phyloP scores from a whole-genome alignment of 2,888 invertebrate species.

The Odontomyia ornata region DNA sequence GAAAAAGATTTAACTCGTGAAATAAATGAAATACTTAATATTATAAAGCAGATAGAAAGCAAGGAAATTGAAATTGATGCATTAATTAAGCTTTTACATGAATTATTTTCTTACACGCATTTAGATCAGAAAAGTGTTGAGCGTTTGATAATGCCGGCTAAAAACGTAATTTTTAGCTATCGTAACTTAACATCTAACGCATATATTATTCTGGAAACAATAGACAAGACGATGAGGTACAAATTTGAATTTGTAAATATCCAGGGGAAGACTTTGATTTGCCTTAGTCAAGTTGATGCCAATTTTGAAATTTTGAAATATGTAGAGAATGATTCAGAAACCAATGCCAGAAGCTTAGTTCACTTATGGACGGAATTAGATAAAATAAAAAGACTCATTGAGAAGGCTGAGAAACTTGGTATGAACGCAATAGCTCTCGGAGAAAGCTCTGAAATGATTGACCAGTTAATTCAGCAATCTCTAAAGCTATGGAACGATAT shows the following conservation, averaged over 20 bases:
- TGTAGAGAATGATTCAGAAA: slow-evolving; percentile 59
- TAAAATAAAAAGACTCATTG: slow-evolving; percentile 66
- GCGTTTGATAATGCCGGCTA: slow-evolving; percentile 69
- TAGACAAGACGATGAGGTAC: slow-evolving; percentile 69
- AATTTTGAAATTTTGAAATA: slow-evolving; percentile 71
- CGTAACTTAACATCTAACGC: slow-evolving; percentile 70
- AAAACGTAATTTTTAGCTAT: slow-evolving; percentile 72
- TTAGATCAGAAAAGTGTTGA: slow-evolving; percentile 76
- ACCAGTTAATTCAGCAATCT: slow-evolving; percentile 73
- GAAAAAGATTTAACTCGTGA: slow-evolving; percentile 68
- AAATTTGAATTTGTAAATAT: slow-evolving; percentile 76
- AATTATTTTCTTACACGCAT: slow-evolving; percentile 73
- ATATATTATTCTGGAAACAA: slow-evolving; percentile 68
- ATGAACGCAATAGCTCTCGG: slow-evolving; percentile 66
- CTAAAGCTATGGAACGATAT: slow-evolving; percentile 72
- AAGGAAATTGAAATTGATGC: slow-evolving; percentile 68
- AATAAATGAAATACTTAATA: slow-evolving; percentile 62
- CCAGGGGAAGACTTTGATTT: slow-evolving; percentile 76
- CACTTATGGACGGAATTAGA: no score
- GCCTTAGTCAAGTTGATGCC: slow-evolving; percentile 76
- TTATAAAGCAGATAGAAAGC: slow-evolving; percentile 48
- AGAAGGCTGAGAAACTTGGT: slow-evolving; percentile 70
- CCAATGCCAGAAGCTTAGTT: no score
- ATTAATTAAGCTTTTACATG: slow-evolving; percentile 75
- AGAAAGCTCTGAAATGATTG: slow-evolving; percentile 66